Conservation (phyloP, 2,113 vertebrate species). For the Larimichthys crocea region DNA sequence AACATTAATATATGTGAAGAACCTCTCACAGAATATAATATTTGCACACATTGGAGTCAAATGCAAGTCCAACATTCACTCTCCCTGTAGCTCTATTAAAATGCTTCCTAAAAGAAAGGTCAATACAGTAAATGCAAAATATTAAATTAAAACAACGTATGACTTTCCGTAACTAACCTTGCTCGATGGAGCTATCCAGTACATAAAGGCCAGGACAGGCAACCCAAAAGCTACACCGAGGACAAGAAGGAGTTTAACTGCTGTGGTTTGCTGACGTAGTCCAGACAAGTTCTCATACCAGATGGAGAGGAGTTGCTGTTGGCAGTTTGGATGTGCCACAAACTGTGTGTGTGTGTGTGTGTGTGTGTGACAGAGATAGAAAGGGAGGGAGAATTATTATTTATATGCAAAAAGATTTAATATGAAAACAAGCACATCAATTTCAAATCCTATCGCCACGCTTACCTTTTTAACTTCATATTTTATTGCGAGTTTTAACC, state of each 20-base stretch:
- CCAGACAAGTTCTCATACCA: slow-evolving; percentile 97
- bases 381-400: neutral
- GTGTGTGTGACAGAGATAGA: neutral
- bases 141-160: neutral
- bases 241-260: slow-evolving; percentile 92
- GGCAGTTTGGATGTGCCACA: slow-evolving; percentile 97
- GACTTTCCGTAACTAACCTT: slow-evolving; percentile 84
- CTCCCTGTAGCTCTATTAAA: neutral
- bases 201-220: slow-evolving; percentile 90
- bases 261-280: slow-evolving; percentile 92
- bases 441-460: neutral
- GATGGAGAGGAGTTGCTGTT: slow-evolving; percentile 95
- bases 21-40: neutral
- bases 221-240: slow-evolving; percentile 90
- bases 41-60: neutral
- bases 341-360: slow-evolving; percentile 85
- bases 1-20: neutral
- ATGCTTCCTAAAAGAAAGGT: neutral
- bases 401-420: neutral
- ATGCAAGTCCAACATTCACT: neutral
- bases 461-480: slow-evolving; percentile 97
- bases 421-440: neutral
- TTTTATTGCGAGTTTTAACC: slow-evolving; percentile 96
- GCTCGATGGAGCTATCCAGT: slow-evolving; percentile 96
- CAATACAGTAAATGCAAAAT: neutral